These are phyloP conservation scores for Donacobius atricapilla DNA, from an alignment of 2,113 vertebrate genomes.

Conservation along the genomic window DNA sequence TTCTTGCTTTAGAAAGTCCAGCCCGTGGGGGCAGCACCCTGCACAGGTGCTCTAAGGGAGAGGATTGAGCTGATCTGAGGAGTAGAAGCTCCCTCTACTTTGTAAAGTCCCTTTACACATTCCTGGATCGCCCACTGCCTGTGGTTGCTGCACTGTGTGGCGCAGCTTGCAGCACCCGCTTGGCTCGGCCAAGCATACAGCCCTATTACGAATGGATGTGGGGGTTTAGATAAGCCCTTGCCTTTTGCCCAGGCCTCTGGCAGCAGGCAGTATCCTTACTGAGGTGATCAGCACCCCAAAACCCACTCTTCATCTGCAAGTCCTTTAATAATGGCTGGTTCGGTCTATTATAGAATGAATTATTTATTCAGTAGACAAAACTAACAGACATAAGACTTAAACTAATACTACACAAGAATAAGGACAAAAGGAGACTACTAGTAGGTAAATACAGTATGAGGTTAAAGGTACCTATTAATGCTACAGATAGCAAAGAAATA, in stretches of 20 bases:
- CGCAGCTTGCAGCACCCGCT: background rate
- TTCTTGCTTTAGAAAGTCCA: background rate
- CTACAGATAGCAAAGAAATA: no score
- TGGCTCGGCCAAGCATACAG: background rate
- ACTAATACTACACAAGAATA: no score
- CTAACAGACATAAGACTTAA: background rate
- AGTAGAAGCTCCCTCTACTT: background rate
- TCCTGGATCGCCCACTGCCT: background rate
- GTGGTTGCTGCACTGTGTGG: background rate
- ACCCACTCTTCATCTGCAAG: background rate
- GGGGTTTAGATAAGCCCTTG: background rate
- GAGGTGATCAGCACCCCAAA: background rate
- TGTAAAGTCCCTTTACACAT: rapidly evolving
- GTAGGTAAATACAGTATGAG: no score
- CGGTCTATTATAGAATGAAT: background rate
- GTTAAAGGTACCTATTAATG: no score
- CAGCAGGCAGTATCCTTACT: no score
- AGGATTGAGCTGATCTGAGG: background rate
- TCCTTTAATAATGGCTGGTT: background rate
- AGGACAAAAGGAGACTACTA: no score
- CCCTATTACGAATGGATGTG: background rate
- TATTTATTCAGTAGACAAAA: background rate
- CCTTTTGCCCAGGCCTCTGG: background rate
- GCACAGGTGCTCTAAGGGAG: no score
- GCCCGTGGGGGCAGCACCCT: background rate